Conservation (phyloP, 1,140 invertebrate species). For the Sitobion miscanthi region DNA sequence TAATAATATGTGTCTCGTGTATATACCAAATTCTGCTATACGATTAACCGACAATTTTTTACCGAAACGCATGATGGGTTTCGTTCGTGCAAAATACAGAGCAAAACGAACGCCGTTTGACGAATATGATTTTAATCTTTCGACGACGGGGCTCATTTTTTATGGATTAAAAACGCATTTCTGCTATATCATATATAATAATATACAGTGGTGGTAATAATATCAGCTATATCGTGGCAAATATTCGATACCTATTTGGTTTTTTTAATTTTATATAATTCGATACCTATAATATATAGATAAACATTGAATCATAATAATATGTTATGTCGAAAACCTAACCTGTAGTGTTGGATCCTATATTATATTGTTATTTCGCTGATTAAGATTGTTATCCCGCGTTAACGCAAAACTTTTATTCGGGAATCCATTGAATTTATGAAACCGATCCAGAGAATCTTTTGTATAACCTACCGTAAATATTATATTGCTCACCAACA, state of each 20-base stretch:
- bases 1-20: too few species aligned
- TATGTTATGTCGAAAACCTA: background rate
- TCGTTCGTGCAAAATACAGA: background rate
- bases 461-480: background rate
- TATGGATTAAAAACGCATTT: background rate
- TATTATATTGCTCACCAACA: background rate
- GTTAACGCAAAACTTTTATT: background rate
- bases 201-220: background rate
- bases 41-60: background rate
- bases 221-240: background rate
- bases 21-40: too few species aligned
- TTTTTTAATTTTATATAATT: background rate
- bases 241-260: background rate
- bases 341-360: background rate
- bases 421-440: background rate
- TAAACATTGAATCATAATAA: too few species aligned
- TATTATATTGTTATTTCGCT: background rate
- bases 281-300: background rate
- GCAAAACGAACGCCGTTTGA: background rate
- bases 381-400: background rate
- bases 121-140: background rate
- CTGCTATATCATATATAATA: background rate
- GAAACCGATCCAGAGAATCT: background rate
- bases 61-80: background rate
- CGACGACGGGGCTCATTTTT: background rate